Evolutionary conservation across 2,888 invertebrate genomes (phyloP), one percentile per base, ranked within the genome.

Genomic region (Biston betularia): DNA sequence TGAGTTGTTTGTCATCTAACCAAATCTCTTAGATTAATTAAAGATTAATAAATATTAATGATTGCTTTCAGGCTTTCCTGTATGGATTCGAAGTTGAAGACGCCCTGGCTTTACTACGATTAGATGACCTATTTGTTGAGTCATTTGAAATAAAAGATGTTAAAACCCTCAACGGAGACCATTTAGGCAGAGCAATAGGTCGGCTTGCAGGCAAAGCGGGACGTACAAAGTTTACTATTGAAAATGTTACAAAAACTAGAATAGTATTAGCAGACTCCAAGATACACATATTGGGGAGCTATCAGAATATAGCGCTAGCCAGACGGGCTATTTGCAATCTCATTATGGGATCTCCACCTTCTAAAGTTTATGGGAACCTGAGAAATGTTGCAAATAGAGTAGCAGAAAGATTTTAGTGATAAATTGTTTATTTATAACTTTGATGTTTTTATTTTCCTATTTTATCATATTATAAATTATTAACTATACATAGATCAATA

Each of bases 41-140:
- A n/a, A n/a, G n/a, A n/a, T n/a, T 12, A 44, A 9, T 44, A 48
- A 8, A 48, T 1, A 12, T 15, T n/a, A 10, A 38, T n/a, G n/a
- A 15, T 38, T 53, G 38, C n/a, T 87, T 86, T 33, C 87, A 94
- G 94, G 99, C 99, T 1, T 99, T 99, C 84, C 94, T 99, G 38
- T 96, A 96, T 76, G 99, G 99, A 6, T 99, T 99, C 88, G 99
- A 99, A 79, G 97, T 99, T 0, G 98, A 99, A 87, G 99, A 99
- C 90, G 98, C 99, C 0, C 88, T 99, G 65, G 99, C 99, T 0
- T 90, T 99, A 2, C 94, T 99, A 0, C 95, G 99, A 79, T 93
- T 99, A 69, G 99, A 99, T 85, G 99, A 99, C 89, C 92, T 99
- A 9, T 99, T 99, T 88, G 95, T 99, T 0, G 99, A 99, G 91